Evolutionary conservation across 2,888 invertebrate species (phyloP), one percentile per base, ranked within the genome.

Genomic region (Aphidius colemani): DNA sequence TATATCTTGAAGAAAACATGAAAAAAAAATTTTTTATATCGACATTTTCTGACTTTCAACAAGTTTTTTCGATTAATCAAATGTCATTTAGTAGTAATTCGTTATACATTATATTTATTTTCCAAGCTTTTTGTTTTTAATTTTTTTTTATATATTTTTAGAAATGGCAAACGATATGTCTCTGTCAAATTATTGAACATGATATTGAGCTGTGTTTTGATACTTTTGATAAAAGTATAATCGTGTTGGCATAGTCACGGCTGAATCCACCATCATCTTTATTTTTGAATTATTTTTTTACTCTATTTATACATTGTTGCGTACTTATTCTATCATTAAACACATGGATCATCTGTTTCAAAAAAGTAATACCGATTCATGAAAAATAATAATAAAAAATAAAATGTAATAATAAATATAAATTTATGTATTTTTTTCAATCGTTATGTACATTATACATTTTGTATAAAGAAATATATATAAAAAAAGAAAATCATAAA

Each of bases 171-270:
- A 67, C 64, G 66, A 69, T 70, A 67, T 69, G 65, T 69, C 67
- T 68, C 61, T 69, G 68, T 67, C 71, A 66, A 70, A 69, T 66
- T 61, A 62, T 30, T 61, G 67, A 59, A 64, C 67, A 67, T 57
- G 50, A 44, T 53, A 60, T 53, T 55, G 44, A 67, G 65, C 65
- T 63, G 63, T 65, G 67, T 66, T 68, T 66, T n/a, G n/a, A n/a
- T n/a, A 67, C 67, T 65, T 67, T 65, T 65, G 70, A 71, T 71
- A 71, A 71, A 71, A 71, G 71, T 71, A 71, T 70, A 71, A 71
- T 65, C 71, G 61, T 70, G 71, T 71, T 67, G 63, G 64, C 56
- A 64, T 61, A 66, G 61, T 68, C 68, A 67, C 68, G 67, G 64
- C 61, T 18, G 18, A 44, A 67, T 63, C 63, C 69, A 64, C 63